Evolutionary conservation across 2,113 vertebrate species (phyloP), one percentile per base, ranked within the genome.

Genomic region (Proteles cristata): DNA sequence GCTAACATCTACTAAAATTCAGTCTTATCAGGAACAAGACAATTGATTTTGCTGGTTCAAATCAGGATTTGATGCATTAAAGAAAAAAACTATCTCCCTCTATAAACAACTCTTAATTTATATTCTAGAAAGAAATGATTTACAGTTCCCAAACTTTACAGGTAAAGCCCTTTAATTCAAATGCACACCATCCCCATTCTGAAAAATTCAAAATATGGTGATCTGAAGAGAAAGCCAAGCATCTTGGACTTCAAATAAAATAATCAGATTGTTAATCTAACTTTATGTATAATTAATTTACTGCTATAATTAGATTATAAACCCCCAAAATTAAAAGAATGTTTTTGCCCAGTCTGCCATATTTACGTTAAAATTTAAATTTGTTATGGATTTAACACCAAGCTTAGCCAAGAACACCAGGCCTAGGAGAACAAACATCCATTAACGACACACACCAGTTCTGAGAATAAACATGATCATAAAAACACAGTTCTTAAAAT

Each of bases 351-450:
- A 28, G 11, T 31, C 73, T 90, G 39, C 11, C 69, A 15, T 90
- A 50, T 90, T 85, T 80, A 84, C 35, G 88, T 16, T 48, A 95
- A 94, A 84, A 50, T 87, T 43, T 92, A 89, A 92, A 95, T 79
- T 66, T 69, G n/a, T 48, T 48, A 65, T 53, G 39, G 35, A 45
- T 45, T 93, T 95, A 87, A 73, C 23, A 65, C 68, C 68, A 74
- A 66, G 26, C 35, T 95, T 88, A 66, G 16, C 25, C 19, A 4
- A 74, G 92, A 87, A 68, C 28, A 77, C 71, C 31, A 69, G 35
- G 19, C 7, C 33, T 53, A 50, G 14, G 11, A 77, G 23, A 76
- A 50, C 12, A 90, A 89, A 79, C 17, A 58, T 50, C 5, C 6
- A 39, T 58, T 83, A 73, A 79, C 28, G 66, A 69, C 0, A 73